phyloP scores from a whole-genome alignment of 2,113 vertebrate species.

The Mellivora capensis region DNA sequence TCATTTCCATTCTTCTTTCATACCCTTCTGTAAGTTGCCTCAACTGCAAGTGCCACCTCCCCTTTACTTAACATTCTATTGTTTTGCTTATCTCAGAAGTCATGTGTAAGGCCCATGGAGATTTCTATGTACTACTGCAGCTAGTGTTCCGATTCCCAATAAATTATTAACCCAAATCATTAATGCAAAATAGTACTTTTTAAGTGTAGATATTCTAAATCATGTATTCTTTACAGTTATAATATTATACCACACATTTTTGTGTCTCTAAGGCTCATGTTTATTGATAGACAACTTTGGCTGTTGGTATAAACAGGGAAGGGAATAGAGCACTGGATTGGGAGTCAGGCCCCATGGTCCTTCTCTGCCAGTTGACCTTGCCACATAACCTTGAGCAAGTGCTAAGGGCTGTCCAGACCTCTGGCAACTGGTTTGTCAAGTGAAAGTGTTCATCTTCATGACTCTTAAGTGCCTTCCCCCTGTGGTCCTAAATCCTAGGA shows the following conservation, averaged over 20 bases:
- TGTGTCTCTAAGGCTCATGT: background rate
- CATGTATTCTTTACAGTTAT: background rate
- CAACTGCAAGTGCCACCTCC: background rate
- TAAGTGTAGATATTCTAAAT: background rate
- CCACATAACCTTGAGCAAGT: background rate
- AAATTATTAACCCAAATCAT: background rate
- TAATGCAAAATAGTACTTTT: background rate
- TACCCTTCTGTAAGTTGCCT: background rate
- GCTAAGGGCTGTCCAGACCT: background rate
- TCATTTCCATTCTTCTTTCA: background rate
- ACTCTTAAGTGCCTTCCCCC: background rate
- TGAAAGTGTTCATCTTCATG: background rate
- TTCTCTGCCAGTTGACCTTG: background rate
- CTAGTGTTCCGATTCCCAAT: background rate
- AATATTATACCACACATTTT: background rate
- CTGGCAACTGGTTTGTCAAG: background rate
- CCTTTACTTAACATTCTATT: background rate
- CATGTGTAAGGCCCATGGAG: background rate
- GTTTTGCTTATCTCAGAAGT: background rate
- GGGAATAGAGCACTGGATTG: background rate
- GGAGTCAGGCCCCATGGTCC: background rate
- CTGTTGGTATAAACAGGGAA: background rate
- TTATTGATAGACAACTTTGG: background rate
- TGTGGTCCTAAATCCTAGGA: background rate
- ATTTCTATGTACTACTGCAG: background rate